These are phyloP conservation scores for Bubo bubo DNA, from an alignment of 2,113 vertebrate species.

Conservation along the genomic window DNA sequence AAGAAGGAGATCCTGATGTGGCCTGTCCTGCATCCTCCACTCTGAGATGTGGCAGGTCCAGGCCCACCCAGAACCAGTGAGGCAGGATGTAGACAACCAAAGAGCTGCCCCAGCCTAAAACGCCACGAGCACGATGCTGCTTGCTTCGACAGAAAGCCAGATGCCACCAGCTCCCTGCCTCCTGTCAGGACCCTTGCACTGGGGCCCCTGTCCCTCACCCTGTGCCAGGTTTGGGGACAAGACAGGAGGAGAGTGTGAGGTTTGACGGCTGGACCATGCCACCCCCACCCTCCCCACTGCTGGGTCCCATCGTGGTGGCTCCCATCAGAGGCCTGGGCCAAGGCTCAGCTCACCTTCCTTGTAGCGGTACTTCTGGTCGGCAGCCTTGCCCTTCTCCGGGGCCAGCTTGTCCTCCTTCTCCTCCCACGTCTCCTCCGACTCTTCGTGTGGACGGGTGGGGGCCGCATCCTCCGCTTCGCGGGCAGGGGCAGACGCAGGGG, in stretches of 20 bases:
- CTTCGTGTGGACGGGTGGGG: constrained; percentile 74
- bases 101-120: not conserved
- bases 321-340: not conserved
- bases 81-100: not conserved
- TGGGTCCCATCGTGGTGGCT: not conserved
- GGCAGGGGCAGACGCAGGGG: constrained; percentile 25
- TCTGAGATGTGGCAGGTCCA: not conserved
- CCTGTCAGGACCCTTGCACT: not conserved
- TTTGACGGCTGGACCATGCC: not conserved
- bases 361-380: constrained; percentile 91
- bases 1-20: not conserved
- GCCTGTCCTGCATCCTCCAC: not conserved
- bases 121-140: accelerated
- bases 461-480: constrained; percentile 61
- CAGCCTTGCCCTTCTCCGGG: constrained; percentile 87
- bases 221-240: not conserved
- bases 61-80: accelerated
- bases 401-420: constrained; percentile 95
- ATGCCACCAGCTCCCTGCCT: not conserved
- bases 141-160: not conserved
- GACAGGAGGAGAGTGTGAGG: accelerated
- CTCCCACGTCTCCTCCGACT: constrained; percentile 91
- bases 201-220: not conserved
- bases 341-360: constrained; percentile 85
- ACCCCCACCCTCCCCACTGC: not conserved